Base-by-base conservation (phyloP, 2,113 vertebrate genomes). In the Pleuronectes platessa region DNA sequence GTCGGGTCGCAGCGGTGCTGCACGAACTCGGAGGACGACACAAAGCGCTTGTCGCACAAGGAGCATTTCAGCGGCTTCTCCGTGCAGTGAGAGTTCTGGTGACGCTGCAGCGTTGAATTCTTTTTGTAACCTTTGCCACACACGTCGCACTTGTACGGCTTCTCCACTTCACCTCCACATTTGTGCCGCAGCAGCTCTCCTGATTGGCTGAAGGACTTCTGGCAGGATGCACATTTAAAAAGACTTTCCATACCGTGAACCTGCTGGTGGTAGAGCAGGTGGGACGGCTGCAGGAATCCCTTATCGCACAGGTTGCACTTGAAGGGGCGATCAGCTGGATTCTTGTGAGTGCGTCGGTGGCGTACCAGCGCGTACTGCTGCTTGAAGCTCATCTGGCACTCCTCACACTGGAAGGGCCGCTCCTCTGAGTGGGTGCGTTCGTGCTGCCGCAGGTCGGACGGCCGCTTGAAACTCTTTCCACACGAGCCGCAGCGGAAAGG, bases 351-450 rank as follows among this genome's bases (percentile, higher is more conserved):
- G 87, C 97, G 97, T 2, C 97, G 96, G 59, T 99, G 97, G 69
- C 97, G 96, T 68, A 98, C 97, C 0, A 99, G 96, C 0, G 97
- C 96, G 0, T 98, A 98, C 90, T 98, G 97, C 90, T 98, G 97
- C 81, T 99, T 99, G 90, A 99, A 99, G 90, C 97, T 97, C 97
- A 98, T 98, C 90, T 98, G 97, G 82, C 97, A 99, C 79, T 98
- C 97, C 86, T 98, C 97, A 0, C 97, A 99, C 91, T 98, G 97
- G 90, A 98, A 98, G 13, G 97, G 97, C 1, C 97, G 93, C 93
- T 98, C 97, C 17, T 97, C 96, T 0, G 97, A 98, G 93, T 98
- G 97, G 0, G 97, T 98, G 82, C 97, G 97, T 79, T 99, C 97
- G 0, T 99, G 97, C 88, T 99, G 97, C 83, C 97, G 93, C 86